Conservation (phyloP, 2,113 vertebrate genomes). For the Kobus ellipsiprymnus region DNA sequence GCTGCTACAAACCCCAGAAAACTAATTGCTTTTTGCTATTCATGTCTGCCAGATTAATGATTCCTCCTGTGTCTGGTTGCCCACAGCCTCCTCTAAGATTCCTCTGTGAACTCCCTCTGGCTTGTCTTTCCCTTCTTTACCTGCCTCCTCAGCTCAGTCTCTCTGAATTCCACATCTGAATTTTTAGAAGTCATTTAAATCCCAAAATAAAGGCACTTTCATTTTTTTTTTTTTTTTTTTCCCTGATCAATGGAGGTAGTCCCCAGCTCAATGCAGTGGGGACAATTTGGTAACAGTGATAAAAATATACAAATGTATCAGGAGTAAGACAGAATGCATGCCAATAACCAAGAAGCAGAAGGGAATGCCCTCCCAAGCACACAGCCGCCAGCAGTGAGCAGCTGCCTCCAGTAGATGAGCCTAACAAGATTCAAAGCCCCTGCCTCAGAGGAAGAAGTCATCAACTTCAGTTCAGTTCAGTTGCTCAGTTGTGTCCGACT, state of each 20-base stretch:
- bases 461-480: background rate
- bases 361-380: background rate
- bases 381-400: background rate
- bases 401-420: background rate
- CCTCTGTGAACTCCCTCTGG: background rate
- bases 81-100: constrained; percentile 43
- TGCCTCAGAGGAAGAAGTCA: background rate
- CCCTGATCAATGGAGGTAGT: background rate
- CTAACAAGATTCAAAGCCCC: background rate
- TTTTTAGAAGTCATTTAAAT: constrained; percentile 31
- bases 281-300: background rate
- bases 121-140: background rate
- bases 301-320: background rate
- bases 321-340: background rate
- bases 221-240: background rate
- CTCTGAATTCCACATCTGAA: constrained; percentile 10
- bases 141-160: background rate
- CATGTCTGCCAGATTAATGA: constrained; percentile 71
- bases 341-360: background rate
- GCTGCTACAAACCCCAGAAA: constrained; percentile 32
- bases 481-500: background rate
- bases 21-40: constrained; percentile 68
- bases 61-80: constrained; percentile 12
- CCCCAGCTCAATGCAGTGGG: background rate
- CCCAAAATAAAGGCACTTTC: constrained; percentile 4